Percentiles rank a stretch among this genome's conserved stretches.
Evolutionary conservation across 2,888 invertebrate species (phyloP).

Genomic region (Quadroppia sp.): DNA sequence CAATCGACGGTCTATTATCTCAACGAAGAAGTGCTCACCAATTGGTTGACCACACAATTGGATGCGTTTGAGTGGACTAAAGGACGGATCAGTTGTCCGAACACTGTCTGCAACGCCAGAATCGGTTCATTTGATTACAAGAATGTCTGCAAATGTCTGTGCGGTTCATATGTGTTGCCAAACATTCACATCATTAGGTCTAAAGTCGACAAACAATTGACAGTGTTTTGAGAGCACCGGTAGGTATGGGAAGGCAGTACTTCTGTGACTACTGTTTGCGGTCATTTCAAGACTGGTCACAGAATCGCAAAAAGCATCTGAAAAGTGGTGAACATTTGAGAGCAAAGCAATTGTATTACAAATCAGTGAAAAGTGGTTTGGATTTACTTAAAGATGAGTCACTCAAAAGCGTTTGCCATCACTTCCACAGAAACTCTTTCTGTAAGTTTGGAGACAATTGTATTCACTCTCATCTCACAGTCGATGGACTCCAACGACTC

Average conservation of each 20-base stretch:
- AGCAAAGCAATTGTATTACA: background rate
- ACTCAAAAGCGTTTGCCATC: background rate
- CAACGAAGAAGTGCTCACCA: constrained; percentile 43
- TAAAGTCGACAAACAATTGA: constrained; percentile 44
- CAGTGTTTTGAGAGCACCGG: background rate
- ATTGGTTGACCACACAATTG: constrained; percentile 46
- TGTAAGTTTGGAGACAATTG: background rate
- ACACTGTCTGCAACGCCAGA: constrained; percentile 43
- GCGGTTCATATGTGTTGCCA: constrained; percentile 45
- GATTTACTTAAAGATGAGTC: constrained; percentile 33
- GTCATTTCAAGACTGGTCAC: constrained; percentile 3
- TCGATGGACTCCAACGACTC: background rate
- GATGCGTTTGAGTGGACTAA: constrained; percentile 47
- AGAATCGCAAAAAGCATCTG: constrained; percentile 28
- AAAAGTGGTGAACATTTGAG: constrained; percentile 2
- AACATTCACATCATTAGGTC: constrained; percentile 46
- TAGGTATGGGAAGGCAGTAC: constrained; percentile 48
- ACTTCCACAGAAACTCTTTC: background rate
- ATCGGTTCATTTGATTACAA: constrained; percentile 48
- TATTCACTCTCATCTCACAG: background rate
- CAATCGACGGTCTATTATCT: constrained; percentile 44
- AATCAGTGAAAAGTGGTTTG: background rate
- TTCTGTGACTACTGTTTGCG: constrained; percentile 31
- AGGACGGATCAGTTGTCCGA: constrained; percentile 47
- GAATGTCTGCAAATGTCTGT: constrained; percentile 45